Conservation (phyloP, 2,888 invertebrate genomes). For the Dicycla oo region DNA sequence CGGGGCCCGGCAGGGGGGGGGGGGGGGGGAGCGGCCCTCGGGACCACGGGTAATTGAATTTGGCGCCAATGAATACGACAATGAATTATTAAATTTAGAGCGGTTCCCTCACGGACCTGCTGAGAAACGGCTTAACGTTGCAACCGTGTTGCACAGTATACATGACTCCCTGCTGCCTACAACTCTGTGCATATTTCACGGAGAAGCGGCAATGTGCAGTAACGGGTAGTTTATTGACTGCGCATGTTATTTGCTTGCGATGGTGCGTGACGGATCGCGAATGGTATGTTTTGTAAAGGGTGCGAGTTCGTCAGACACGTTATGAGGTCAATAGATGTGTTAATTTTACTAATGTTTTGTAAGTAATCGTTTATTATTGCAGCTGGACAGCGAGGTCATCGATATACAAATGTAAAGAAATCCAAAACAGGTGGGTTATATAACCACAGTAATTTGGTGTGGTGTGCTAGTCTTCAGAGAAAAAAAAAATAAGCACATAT, state of each 20-base stretch:
- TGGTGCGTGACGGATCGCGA: slow-evolving; percentile 65
- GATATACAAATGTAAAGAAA: background rate
- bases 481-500: background rate
- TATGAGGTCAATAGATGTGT: slow-evolving; percentile 73
- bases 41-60: slow-evolving; percentile 85
- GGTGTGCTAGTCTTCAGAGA: background rate
- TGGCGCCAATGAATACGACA: slow-evolving; percentile 88
- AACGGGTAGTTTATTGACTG: slow-evolving; percentile 13
- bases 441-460: background rate
- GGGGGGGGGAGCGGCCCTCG: slow-evolving; percentile 68
- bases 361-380: slow-evolving; percentile 57
- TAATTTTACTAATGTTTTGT: slow-evolving; percentile 64
- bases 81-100: slow-evolving; percentile 88
- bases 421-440: background rate
- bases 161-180: slow-evolving; percentile 54
- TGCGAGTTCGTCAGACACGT: slow-evolving; percentile 66
- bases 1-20: slow-evolving; percentile 55
- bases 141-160: slow-evolving; percentile 56
- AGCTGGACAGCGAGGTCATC: slow-evolving; percentile 51
- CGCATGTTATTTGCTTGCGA: slow-evolving; percentile 48
- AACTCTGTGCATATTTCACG: slow-evolving; percentile 11
- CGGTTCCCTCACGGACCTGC: slow-evolving; percentile 67
- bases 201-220: slow-evolving; percentile 37
- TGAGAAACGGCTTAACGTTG: slow-evolving; percentile 47
- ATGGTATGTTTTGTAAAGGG: slow-evolving; percentile 62